A percentile compares a stretch with the other conserved stretches of the same genome.
Conservation (phyloP, 2,797 vertebrate genomes). For the Crocodylus rhombifer region DNA sequence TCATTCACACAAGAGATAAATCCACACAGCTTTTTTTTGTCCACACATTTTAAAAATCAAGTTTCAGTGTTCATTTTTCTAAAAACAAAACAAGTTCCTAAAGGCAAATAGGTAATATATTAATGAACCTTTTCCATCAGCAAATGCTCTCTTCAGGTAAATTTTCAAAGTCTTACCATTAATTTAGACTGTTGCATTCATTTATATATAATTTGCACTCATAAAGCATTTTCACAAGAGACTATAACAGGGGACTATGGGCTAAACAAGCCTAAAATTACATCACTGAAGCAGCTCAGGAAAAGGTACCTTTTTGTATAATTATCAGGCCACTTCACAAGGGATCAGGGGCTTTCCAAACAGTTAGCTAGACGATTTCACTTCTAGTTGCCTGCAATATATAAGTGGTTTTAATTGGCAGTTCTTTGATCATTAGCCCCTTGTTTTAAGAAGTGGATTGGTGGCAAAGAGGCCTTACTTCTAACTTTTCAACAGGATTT, state of each 20-base stretch:
- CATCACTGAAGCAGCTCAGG: not conserved
- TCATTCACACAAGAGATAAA: not conserved
- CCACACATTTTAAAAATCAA: not conserved
- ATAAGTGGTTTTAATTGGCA: not conserved
- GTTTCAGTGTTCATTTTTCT: not conserved
- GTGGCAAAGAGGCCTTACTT: not conserved
- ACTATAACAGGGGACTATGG: not conserved
- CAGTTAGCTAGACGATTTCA: not conserved
- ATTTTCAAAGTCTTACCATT: not conserved
- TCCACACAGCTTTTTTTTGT: not conserved
- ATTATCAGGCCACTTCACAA: not conserved
- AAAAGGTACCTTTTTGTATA: not conserved
- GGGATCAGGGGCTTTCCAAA: fast-evolving
- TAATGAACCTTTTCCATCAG: not conserved
- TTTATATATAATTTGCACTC: slow-evolving; percentile 10
- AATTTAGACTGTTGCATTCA: not conserved
- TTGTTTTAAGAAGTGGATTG: not conserved
- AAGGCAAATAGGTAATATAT: not conserved
- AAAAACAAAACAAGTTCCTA: not conserved
- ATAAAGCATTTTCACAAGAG: not conserved
- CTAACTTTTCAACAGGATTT: not conserved
- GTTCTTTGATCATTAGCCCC: not conserved
- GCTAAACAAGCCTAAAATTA: not conserved
- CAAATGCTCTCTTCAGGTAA: not conserved
- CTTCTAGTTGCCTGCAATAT: not conserved